Conservation (phyloP, 2,888 invertebrate species). For the Lacanobia oleracea region DNA sequence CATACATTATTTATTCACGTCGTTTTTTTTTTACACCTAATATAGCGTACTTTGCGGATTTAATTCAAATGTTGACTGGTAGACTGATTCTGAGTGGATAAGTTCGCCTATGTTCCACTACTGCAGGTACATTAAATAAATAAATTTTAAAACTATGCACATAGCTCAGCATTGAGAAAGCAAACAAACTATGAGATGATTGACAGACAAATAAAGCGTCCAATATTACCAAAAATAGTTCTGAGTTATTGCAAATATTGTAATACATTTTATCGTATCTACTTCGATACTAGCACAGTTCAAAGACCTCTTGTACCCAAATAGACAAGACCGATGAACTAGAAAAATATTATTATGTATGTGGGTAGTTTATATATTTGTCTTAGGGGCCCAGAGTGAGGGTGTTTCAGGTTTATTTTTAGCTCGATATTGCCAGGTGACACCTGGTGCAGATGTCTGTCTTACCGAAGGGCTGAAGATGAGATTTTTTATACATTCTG, state of each 20-base stretch:
- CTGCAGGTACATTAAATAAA: no score
- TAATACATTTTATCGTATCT: background rate
- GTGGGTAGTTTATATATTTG: constrained; percentile 54
- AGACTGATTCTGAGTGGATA: no score
- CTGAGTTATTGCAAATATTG: constrained; percentile 2
- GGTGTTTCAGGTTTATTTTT: constrained; percentile 34
- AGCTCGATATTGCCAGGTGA: constrained; percentile 30
- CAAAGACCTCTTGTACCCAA: constrained; percentile 36
- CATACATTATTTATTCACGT: no score
- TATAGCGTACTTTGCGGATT: no score
- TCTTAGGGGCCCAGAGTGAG: constrained; percentile 35
- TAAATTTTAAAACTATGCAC: no score
- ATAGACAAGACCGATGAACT: constrained; percentile 32
- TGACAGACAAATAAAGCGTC: background rate
- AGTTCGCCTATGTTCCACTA: no score
- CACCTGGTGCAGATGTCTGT: constrained; percentile 43
- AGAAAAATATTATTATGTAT: constrained; percentile 41
- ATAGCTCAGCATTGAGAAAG: background rate
- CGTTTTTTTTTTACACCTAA: no score
- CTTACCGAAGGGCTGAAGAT: constrained; percentile 1
- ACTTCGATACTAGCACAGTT: constrained; percentile 17
- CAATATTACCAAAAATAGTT: background rate
- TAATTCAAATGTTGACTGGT: no score
- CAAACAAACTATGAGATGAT: background rate
- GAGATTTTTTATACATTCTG: background rate